These are phyloP conservation scores for Acropternis orthonyx DNA, from an alignment of 2,797 vertebrate genomes.

Conservation along the genomic window DNA sequence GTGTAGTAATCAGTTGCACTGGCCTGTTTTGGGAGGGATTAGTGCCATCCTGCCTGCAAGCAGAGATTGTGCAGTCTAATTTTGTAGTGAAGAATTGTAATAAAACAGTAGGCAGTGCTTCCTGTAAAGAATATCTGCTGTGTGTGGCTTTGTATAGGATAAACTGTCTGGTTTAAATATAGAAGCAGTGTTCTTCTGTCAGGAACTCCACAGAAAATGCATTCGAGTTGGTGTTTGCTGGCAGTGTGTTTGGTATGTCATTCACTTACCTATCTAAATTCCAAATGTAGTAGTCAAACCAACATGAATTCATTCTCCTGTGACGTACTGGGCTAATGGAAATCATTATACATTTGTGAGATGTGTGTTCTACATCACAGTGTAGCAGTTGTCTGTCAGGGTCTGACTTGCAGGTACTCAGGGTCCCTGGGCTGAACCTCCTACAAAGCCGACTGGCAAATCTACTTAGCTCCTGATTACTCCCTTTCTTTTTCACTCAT, in stretches of 20 bases:
- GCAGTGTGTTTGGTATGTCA: not conserved
- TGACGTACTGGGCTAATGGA: not conserved
- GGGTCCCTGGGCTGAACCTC: not conserved
- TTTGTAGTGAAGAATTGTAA: constrained; percentile 36
- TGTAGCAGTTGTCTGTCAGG: not conserved
- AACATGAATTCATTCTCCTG: not conserved
- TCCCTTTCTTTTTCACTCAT: constrained; percentile 6
- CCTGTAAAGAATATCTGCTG: constrained; percentile 15
- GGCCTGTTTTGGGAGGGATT: not conserved
- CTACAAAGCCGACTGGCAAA: not conserved
- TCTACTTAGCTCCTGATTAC: not conserved
- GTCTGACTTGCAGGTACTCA: not conserved
- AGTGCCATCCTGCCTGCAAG: not conserved
- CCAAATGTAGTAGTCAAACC: not conserved
- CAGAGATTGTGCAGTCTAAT: not conserved
- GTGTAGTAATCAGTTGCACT: not conserved
- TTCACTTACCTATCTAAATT: constrained; percentile 13
- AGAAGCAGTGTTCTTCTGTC: not conserved
- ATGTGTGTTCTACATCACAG: not conserved
- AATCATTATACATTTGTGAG: not conserved
- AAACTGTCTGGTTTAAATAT: constrained; percentile 33
- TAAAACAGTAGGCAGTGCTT: constrained; percentile 30
- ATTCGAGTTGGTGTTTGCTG: constrained; percentile 11
- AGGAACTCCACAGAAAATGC: not conserved
- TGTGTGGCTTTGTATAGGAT: not conserved